Conservation (phyloP, 30 jellyfish, hydroid and myxozoan genomes). For the Mastigias papua region DNA sequence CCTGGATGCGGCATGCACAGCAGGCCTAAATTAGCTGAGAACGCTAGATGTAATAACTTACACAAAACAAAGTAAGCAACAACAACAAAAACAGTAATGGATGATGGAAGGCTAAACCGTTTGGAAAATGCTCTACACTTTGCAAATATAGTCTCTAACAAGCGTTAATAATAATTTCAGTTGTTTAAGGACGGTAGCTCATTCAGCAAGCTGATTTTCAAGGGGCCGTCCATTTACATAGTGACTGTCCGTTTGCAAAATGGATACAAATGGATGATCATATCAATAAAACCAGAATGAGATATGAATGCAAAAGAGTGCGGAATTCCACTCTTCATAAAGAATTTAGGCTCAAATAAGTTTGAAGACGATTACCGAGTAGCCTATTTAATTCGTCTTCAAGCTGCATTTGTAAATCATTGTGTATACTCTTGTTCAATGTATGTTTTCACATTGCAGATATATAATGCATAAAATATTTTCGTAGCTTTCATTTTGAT, state of each 20-base stretch:
- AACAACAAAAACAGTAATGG: no score
- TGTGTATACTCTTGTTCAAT: neutral
- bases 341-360: neutral
- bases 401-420: neutral
- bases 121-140: neutral
- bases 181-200: no score
- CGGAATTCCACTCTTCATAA: neutral
- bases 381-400: neutral
- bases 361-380: neutral
- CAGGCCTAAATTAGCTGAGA: no score
- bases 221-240: no score
- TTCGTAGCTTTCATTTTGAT: neutral
- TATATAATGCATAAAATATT: neutral
- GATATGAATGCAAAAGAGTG: neutral
- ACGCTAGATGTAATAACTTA: no score
- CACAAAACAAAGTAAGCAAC: no score
- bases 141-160: neutral
- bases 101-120: neutral
- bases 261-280: neutral
- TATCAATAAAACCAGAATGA: neutral
- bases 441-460: neutral
- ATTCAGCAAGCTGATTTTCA: no score
- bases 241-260: neutral
- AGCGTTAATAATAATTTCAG: no score
- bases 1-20: no score